These are phyloP conservation scores for Meteorus sp. DNA, from an alignment of 1,140 invertebrate species.

Conservation along the genomic window DNA sequence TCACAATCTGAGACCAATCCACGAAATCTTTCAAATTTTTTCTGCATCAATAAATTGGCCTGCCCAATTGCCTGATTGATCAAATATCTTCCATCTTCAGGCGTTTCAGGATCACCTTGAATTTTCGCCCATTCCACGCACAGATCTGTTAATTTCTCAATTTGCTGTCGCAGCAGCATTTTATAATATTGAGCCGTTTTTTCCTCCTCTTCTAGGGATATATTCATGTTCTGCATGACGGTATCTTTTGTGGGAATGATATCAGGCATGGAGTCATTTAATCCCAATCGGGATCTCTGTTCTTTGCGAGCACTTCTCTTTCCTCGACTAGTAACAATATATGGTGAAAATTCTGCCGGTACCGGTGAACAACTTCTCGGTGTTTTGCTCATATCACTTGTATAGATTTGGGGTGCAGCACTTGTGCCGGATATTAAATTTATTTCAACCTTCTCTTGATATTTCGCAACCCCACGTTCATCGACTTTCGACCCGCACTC, in stretches of 20 bases:
- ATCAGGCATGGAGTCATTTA: constrained; percentile 27
- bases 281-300: constrained; percentile 45
- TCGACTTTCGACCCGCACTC: too few species aligned
- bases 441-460: too few species aligned
- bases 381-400: background rate
- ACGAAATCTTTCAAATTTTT: constrained; percentile 71
- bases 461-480: too few species aligned
- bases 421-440: background rate
- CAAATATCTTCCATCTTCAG: constrained; percentile 60
- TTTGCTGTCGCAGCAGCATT: constrained; percentile 57
- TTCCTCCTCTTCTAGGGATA: constrained; percentile 51
- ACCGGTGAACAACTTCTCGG: constrained; percentile 1
- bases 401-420: background rate
- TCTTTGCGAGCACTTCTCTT: constrained; percentile 58
- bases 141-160: constrained; percentile 48
- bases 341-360: constrained; percentile 44
- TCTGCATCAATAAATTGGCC: constrained; percentile 66
- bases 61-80: constrained; percentile 71
- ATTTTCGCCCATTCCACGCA: constrained; percentile 56
- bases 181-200: constrained; percentile 62
- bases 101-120: constrained; percentile 34
- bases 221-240: constrained; percentile 47
- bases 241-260: constrained; percentile 50
- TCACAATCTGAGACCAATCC: constrained; percentile 68
- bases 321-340: constrained; percentile 47